Percentiles rank a stretch among this genome's conserved stretches.
phyloP scores from a whole-genome alignment of 2,888 invertebrate species.

The Itoplectis maculator region DNA sequence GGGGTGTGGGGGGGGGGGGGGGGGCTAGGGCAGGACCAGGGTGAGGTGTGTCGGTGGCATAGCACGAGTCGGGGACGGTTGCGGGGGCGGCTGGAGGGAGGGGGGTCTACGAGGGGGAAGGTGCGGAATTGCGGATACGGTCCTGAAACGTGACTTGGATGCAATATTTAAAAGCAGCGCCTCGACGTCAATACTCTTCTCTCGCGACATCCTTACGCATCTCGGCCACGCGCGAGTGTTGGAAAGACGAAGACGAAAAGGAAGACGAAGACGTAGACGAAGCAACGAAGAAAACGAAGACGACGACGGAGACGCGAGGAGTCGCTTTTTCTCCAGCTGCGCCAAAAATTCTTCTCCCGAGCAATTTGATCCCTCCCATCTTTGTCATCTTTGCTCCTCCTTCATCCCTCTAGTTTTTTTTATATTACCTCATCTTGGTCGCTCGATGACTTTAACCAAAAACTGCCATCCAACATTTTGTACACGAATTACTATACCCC shows the following conservation, averaged over 20 bases:
- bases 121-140: slow-evolving; percentile 76
- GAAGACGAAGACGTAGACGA: not conserved
- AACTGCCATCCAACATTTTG: slow-evolving; percentile 32
- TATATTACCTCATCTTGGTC: slow-evolving; percentile 57
- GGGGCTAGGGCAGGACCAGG: slow-evolving; percentile 41
- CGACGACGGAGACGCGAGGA: too few relatives aligned
- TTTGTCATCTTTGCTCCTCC: not conserved
- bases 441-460: slow-evolving; percentile 80
- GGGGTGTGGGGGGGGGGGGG: slow-evolving; percentile 57
- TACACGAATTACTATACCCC: too few relatives aligned
- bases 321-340: not conserved
- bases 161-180: slow-evolving; percentile 82
- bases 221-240: slow-evolving; percentile 3
- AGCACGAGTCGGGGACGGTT: too few relatives aligned
- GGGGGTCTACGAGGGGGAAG: slow-evolving; percentile 61
- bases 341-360: slow-evolving; percentile 6
- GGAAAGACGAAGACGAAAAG: slow-evolving; percentile 8
- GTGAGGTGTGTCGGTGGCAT: slow-evolving; percentile 58
- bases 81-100: too few relatives aligned
- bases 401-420: slow-evolving; percentile 24
- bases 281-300: slow-evolving; percentile 8
- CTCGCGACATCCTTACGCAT: slow-evolving; percentile 73
- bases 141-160: slow-evolving; percentile 83
- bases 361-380: slow-evolving; percentile 41
- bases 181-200: slow-evolving; percentile 81